Percentiles rank a stretch among this genome's conserved stretches.
Evolutionary conservation across 2,888 invertebrate genomes (phyloP).

Genomic region (Drosophila birchii): DNA sequence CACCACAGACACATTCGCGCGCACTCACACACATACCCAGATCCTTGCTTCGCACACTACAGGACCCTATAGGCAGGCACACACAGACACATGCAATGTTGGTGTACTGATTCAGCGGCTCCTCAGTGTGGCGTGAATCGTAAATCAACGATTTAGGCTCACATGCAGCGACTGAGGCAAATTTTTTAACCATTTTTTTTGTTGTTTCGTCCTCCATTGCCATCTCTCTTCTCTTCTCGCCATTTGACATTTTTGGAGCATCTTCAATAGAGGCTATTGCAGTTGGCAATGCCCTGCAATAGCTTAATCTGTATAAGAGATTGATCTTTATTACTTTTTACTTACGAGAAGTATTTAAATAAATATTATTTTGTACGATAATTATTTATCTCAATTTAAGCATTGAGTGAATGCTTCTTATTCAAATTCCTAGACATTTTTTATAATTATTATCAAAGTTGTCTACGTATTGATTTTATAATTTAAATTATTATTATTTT

Average conservation of each 20-base stretch:
- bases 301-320: neutral
- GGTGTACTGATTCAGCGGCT: constrained; percentile 61
- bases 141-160: constrained; percentile 82
- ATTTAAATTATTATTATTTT: neutral
- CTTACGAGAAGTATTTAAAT: neutral
- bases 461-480: neutral
- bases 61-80: constrained; percentile 5
- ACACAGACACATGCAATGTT: constrained; percentile 32
- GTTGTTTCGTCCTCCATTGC: constrained; percentile 2
- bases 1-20: constrained; percentile 52
- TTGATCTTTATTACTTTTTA: neutral
- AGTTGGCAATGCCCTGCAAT: constrained; percentile 30
- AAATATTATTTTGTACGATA: neutral
- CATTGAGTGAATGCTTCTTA: too few relatives aligned
- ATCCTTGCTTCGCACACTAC: neutral
- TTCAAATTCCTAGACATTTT: too few relatives aligned
- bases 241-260: constrained; percentile 62
- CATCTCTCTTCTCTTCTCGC: constrained; percentile 36
- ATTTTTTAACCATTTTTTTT: constrained; percentile 44
- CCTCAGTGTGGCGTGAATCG: constrained; percentile 79
- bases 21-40: constrained; percentile 48
- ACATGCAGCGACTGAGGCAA: constrained; percentile 63
- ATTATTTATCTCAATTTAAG: neutral
- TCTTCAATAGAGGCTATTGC: constrained; percentile 11
- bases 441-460: neutral